Evolutionary conservation across 2,113 vertebrate species (phyloP).

Genomic region (Spea multiplicata): DNA sequence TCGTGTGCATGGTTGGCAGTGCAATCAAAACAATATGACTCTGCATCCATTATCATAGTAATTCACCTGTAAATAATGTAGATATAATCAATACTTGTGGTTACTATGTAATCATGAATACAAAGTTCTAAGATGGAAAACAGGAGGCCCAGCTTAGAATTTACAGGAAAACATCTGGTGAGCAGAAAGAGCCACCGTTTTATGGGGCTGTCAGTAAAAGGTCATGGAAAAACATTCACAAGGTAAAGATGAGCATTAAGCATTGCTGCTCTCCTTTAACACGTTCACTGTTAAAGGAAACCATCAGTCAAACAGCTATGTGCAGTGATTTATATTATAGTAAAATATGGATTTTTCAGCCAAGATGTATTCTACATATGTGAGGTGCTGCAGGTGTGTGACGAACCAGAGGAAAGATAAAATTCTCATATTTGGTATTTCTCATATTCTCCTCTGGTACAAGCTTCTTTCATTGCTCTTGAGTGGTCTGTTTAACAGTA

Average conservation of each 20-base stretch:
- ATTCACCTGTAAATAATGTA: not conserved
- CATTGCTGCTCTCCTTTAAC: not conserved
- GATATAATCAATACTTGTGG: not conserved
- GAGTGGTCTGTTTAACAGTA: too few species aligned
- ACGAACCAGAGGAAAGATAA: not conserved
- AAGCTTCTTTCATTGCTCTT: too few species aligned
- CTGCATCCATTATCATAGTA: not conserved
- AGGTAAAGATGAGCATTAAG: not conserved
- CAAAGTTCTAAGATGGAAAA: not conserved
- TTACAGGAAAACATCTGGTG: not conserved
- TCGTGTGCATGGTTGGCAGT: too few species aligned
- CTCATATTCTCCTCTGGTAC: not conserved
- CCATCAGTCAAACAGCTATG: not conserved
- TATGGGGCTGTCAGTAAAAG: not conserved
- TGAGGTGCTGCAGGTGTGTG: not conserved
- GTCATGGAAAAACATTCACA: not conserved
- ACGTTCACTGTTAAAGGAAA: not conserved
- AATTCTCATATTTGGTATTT: not conserved
- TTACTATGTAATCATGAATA: not conserved
- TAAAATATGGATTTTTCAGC: not conserved
- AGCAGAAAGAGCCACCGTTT: not conserved
- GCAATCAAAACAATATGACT: not conserved
- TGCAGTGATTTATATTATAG: not conserved
- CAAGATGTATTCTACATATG: not conserved
- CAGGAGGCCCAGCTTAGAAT: not conserved